Evolutionary conservation across 2,888 invertebrate species (phyloP).

Genomic region (Scelioninae gen. 1): DNA sequence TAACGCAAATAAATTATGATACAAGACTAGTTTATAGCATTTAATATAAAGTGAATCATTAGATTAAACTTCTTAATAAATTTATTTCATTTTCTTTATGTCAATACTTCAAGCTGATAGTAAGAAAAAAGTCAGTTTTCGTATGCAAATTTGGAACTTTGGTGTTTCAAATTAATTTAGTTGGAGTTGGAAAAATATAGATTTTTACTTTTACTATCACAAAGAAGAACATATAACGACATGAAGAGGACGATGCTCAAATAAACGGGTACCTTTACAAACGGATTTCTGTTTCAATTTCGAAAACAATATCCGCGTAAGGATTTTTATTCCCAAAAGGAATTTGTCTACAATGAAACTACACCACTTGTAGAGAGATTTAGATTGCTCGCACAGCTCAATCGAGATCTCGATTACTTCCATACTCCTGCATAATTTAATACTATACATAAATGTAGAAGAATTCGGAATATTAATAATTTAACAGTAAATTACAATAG

Average conservation of each 20-base stretch:
- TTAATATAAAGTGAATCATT: too few relatives aligned
- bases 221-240: not conserved
- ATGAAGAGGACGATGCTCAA: not conserved
- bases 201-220: not conserved
- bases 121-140: not conserved
- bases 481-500: not conserved
- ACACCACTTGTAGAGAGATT: constrained; percentile 10
- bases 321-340: constrained; percentile 15
- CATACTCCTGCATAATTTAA: not conserved
- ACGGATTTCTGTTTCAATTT: constrained; percentile 12
- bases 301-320: not conserved
- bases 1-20: too few relatives aligned
- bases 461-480: not conserved
- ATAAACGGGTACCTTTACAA: not conserved
- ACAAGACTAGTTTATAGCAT: too few relatives aligned
- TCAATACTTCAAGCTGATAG: not conserved
- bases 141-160: not conserved
- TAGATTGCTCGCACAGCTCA: constrained; percentile 16
- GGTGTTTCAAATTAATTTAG: not conserved
- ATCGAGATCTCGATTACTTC: constrained; percentile 14
- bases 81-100: not conserved
- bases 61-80: not conserved
- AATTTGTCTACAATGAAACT: constrained; percentile 1
- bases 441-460: not conserved
- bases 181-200: not conserved